Evolutionary conservation across 2,888 invertebrate genomes (phyloP).

Genomic region (Platynereis dumerilii): DNA sequence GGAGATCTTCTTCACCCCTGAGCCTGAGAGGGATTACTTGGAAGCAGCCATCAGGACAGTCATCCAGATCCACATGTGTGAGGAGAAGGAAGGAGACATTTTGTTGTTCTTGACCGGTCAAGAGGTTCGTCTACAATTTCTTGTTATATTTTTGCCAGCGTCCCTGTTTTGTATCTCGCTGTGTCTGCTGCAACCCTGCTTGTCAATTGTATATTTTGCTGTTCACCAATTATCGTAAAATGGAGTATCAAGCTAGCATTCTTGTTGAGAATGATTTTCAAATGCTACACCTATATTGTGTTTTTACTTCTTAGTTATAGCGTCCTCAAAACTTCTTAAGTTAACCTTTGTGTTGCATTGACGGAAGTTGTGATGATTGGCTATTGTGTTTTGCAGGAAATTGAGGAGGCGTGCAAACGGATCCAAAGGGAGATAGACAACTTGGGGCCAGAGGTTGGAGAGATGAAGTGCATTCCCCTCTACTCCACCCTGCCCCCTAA

Average conservation of each 20-base stretch:
- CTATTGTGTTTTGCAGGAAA: constrained; percentile 70
- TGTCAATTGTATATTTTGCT: too few relatives aligned
- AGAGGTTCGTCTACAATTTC: constrained; percentile 66
- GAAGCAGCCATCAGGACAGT: constrained; percentile 99
- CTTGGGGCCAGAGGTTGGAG: constrained; percentile 94
- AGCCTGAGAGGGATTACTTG: constrained; percentile 95
- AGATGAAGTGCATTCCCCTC: constrained; percentile 96
- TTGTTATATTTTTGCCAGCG: too few relatives aligned
- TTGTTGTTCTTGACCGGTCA: constrained; percentile 85
- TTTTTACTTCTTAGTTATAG: too few relatives aligned
- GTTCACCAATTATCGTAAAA: too few relatives aligned
- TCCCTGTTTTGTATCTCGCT: too few relatives aligned
- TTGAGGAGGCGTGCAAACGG: constrained; percentile 98
- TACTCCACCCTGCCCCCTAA: constrained; percentile 98
- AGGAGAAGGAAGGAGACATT: constrained; percentile 80
- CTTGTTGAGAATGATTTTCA: too few relatives aligned
- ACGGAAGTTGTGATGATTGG: too few relatives aligned
- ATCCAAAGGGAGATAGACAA: constrained; percentile 96
- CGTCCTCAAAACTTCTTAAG: too few relatives aligned
- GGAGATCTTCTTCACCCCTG: constrained; percentile 98
- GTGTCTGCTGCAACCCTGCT: too few relatives aligned
- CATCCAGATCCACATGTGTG: constrained; percentile 90
- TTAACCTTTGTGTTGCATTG: too few relatives aligned
- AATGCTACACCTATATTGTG: too few relatives aligned
- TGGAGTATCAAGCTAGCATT: too few relatives aligned